phyloP scores from a whole-genome alignment of 2,888 invertebrate species.

The Cistogaster globosa region DNA sequence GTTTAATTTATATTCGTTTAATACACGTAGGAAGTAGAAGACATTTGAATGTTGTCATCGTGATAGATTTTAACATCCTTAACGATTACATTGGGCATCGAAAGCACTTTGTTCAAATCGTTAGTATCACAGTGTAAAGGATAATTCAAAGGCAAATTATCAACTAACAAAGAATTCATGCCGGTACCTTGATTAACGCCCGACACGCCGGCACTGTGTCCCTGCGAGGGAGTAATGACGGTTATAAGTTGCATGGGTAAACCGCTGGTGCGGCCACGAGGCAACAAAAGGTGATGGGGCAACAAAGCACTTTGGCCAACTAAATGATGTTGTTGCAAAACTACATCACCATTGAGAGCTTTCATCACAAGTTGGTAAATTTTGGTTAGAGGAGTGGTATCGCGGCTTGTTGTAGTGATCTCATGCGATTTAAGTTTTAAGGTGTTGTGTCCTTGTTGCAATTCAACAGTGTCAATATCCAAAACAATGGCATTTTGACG shows the following conservation, averaged over 20 bases:
- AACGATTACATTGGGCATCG: slow-evolving; percentile 75
- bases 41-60: slow-evolving; percentile 72
- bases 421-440: slow-evolving; percentile 76
- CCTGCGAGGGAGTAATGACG: slow-evolving; percentile 84
- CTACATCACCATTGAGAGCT: slow-evolving; percentile 82
- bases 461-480: slow-evolving; percentile 85
- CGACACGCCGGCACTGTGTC: neutral
- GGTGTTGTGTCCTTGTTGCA: slow-evolving; percentile 84
- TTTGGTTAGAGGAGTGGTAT: slow-evolving; percentile 83
- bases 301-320: slow-evolving; percentile 83
- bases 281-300: slow-evolving; percentile 86
- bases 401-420: slow-evolving; percentile 84
- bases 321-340: slow-evolving; percentile 78
- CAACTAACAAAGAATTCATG: slow-evolving; percentile 67
- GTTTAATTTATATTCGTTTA: slow-evolving; percentile 6
- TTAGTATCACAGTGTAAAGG: slow-evolving; percentile 76
- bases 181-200: neutral
- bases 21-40: neutral
- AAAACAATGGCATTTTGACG: slow-evolving; percentile 87
- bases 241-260: slow-evolving; percentile 86
- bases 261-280: slow-evolving; percentile 86
- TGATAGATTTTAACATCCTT: slow-evolving; percentile 77
- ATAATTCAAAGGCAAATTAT: slow-evolving; percentile 76
- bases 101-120: slow-evolving; percentile 72
- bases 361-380: slow-evolving; percentile 83